Percentiles rank a stretch among this genome's conserved stretches.
These are phyloP conservation scores for Limenitis arthemis DNA, from an alignment of 2,888 invertebrate genomes.

Conservation along the genomic window DNA sequence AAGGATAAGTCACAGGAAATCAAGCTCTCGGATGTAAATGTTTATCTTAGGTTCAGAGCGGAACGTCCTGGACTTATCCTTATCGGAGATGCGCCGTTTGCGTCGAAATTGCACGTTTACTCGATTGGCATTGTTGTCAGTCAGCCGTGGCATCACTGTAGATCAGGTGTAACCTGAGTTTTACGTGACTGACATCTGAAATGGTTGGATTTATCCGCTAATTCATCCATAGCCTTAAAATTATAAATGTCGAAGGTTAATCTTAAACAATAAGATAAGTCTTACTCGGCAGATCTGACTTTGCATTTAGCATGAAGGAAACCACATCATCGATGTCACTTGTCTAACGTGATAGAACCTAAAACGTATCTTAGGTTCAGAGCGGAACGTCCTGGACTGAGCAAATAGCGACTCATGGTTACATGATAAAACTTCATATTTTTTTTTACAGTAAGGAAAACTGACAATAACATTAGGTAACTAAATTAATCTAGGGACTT, in stretches of 20 bases:
- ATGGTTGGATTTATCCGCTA: slow-evolving; percentile 26
- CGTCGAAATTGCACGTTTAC: slow-evolving; percentile 58
- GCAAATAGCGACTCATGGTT: no score
- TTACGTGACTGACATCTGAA: slow-evolving; percentile 50
- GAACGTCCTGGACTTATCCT: slow-evolving; percentile 38
- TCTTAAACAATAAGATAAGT: neutral
- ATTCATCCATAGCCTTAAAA: slow-evolving; percentile 24
- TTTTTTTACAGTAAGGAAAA: no score
- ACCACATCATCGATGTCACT: no score
- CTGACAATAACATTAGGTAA: no score
- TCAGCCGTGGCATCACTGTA: slow-evolving; percentile 50
- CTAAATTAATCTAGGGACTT: no score
- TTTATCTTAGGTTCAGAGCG: slow-evolving; percentile 20
- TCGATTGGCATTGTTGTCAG: slow-evolving; percentile 55
- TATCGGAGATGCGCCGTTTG: slow-evolving; percentile 54
- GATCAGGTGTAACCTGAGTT: slow-evolving; percentile 51
- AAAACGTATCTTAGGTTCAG: slow-evolving; percentile 18
- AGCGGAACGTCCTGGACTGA: slow-evolving; percentile 25
- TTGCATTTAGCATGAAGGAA: no score
- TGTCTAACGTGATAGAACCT: no score
- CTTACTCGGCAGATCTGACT: no score
- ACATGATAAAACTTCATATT: no score
- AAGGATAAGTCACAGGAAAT: no score
- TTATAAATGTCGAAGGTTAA: slow-evolving; percentile 15
- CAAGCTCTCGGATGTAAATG: slow-evolving; percentile 30